phyloP scores from a whole-genome alignment of 2,797 vertebrate species.

The Periparus ater region DNA sequence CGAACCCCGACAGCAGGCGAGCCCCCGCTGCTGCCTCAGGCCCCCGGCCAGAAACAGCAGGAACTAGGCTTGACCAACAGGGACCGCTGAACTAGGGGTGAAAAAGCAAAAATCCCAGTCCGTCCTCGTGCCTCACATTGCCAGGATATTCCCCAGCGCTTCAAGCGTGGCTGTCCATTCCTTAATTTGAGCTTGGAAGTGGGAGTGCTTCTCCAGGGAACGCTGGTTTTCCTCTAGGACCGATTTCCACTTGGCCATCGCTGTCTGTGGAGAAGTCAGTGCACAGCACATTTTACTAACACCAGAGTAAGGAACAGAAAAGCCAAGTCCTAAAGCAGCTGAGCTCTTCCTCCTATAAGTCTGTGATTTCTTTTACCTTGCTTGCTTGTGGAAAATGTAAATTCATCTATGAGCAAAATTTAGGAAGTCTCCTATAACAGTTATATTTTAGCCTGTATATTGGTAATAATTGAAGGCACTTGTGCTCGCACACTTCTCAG shows the following conservation, averaged over 20 bases:
- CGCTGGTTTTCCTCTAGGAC: constrained; percentile 33
- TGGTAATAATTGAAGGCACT: not conserved
- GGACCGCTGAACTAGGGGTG: not conserved
- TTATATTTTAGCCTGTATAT: not conserved
- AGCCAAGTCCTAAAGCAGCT: not conserved
- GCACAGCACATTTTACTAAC: rapidly evolving
- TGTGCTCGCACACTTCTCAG: no score
- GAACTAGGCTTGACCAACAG: not conserved
- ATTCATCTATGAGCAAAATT: not conserved
- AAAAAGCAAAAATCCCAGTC: not conserved
- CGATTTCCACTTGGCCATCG: constrained; percentile 56
- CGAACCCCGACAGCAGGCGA: no score
- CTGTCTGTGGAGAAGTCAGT: constrained; percentile 27
- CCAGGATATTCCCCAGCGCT: constrained; percentile 55
- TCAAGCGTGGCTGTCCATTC: constrained; percentile 29
- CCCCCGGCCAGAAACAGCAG: not conserved
- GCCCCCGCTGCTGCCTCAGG: not conserved
- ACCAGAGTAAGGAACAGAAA: not conserved
- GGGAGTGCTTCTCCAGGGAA: constrained; percentile 64
- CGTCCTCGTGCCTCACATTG: constrained; percentile 24
- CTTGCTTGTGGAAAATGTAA: not conserved
- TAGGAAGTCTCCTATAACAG: not conserved
- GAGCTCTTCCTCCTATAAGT: not conserved
- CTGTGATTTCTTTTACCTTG: not conserved
- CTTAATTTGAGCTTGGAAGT: constrained; percentile 36